A percentile compares a stretch with the other conserved stretches of the same genome.
Conservation (phyloP, 2,113 vertebrate genomes). For the Polypterus senegalus region DNA sequence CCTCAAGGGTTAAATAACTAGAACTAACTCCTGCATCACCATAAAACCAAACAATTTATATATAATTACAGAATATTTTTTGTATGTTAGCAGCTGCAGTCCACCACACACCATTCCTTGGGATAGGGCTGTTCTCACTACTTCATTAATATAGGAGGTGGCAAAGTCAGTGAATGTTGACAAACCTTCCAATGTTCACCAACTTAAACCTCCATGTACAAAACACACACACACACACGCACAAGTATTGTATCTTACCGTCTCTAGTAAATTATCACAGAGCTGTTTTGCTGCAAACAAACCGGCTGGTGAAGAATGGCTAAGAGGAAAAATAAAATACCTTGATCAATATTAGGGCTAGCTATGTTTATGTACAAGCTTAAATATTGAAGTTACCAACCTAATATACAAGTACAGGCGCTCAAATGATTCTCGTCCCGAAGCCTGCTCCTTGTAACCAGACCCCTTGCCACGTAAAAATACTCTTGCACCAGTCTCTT, state of each 20-base stretch:
- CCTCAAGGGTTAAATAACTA: no score
- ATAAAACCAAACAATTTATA: no score
- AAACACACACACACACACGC: no score
- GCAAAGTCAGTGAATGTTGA: slow-evolving; percentile 41
- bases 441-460: slow-evolving; percentile 91
- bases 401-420: slow-evolving; percentile 97
- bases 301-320: slow-evolving; percentile 84
- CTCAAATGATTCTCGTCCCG: slow-evolving; percentile 88
- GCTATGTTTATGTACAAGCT: no score
- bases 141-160: slow-evolving; percentile 40
- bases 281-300: slow-evolving; percentile 90
- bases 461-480: slow-evolving; percentile 87
- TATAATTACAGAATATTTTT: neutral
- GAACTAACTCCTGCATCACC: no score
- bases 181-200: slow-evolving; percentile 36
- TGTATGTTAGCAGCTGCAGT: slow-evolving; percentile 45
- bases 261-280: slow-evolving; percentile 86
- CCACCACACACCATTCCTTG: slow-evolving; percentile 29
- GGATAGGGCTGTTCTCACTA: slow-evolving; percentile 46
- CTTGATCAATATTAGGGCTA: no score
- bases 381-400: slow-evolving; percentile 33
- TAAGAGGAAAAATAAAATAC: slow-evolving; percentile 30
- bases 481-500: slow-evolving; percentile 87
- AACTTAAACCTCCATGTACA: slow-evolving; percentile 43
- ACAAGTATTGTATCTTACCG: slow-evolving; percentile 54